Conservation (phyloP, 2,888 invertebrate species). For the Lypha dubia region DNA sequence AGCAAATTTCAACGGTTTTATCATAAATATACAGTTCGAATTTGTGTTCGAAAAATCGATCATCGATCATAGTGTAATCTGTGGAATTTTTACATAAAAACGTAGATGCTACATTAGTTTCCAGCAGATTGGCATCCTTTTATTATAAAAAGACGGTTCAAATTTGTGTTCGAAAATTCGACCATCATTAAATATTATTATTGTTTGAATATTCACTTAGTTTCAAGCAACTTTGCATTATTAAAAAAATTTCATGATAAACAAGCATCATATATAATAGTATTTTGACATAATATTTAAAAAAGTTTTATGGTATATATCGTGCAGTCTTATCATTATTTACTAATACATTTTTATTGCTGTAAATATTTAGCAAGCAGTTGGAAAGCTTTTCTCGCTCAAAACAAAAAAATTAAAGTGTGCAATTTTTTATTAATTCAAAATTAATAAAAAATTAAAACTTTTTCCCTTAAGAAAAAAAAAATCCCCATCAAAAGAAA, state of each 20-base stretch:
- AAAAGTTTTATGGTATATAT: too few species aligned
- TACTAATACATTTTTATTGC: background rate
- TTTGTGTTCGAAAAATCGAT: too few species aligned
- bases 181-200: background rate
- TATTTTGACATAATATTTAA: too few species aligned
- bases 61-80: too few species aligned
- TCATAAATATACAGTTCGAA: too few species aligned
- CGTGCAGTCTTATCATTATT: background rate
- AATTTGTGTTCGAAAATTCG: background rate
- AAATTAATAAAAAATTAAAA: conserved; percentile 66
- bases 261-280: too few species aligned
- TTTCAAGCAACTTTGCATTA: background rate
- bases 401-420: conserved; percentile 11
- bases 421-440: conserved; percentile 66
- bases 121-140: too few species aligned
- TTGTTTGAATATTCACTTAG: background rate
- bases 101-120: too few species aligned
- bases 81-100: too few species aligned
- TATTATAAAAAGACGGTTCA: background rate
- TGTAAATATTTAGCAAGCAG: background rate
- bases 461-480: conserved; percentile 2
- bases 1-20: too few species aligned
- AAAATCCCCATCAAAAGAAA: conserved; percentile 38
- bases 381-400: conserved; percentile 29
- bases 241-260: too few species aligned